A percentile compares a stretch with the other conserved stretches of the same genome.
Conservation (phyloP, 1,140 invertebrate species). For the Bemisia tabaci region DNA sequence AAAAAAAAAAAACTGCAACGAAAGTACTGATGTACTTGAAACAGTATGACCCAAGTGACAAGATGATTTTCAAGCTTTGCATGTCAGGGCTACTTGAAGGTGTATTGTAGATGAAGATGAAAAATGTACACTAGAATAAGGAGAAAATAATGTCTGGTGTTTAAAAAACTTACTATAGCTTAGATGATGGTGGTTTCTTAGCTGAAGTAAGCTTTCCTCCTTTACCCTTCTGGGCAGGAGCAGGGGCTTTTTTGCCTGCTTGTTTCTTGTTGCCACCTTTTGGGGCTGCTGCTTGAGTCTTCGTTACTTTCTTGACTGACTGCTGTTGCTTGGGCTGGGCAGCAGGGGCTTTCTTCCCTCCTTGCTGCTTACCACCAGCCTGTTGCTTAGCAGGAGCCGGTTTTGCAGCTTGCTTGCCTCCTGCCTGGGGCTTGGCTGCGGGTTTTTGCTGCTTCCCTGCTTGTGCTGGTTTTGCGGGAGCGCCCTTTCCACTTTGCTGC, state of each 20-base stretch:
- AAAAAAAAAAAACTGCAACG: neutral
- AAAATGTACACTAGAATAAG: neutral
- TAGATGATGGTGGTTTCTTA: neutral
- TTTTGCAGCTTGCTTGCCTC: neutral
- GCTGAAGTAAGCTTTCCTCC: neutral
- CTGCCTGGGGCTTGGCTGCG: neutral
- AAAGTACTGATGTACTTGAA: neutral
- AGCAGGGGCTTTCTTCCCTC: neutral
- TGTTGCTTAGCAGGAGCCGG: neutral
- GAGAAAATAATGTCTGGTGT: too few species aligned
- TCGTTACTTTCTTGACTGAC: neutral
- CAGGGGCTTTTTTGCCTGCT: neutral
- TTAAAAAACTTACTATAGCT: neutral
- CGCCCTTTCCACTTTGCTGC: neutral
- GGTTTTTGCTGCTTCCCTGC: neutral
- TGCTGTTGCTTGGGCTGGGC: neutral
- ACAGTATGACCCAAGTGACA: neutral
- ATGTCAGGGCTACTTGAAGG: neutral
- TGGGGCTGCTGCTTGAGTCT: neutral
- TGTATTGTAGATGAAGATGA: neutral
- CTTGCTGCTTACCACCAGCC: neutral
- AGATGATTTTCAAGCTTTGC: too few species aligned
- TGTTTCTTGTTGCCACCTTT: neutral
- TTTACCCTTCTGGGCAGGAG: neutral
- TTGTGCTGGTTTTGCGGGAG: neutral